Evolutionary conservation across 2,888 invertebrate genomes (phyloP), one percentile per base, ranked within the genome.

Genomic region (Copidosoma aretas): DNA sequence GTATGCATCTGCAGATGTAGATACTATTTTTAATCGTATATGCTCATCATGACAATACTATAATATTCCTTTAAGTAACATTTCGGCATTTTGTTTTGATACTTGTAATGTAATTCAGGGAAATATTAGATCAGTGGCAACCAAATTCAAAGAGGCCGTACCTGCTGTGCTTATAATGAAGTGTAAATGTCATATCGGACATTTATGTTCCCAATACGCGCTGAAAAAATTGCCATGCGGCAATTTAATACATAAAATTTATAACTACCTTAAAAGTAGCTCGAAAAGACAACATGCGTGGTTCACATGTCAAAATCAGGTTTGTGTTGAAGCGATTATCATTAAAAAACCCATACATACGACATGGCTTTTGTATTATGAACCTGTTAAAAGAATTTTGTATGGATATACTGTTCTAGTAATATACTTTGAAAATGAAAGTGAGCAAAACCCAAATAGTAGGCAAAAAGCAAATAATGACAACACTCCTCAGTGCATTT

Each of bases 171-270:
- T 41, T 32, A n/a, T 58, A 1, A 5, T 57, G 1, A 64, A 57
- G 51, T 64, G 57, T 39, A 58, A 58, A 22, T 64, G 57, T 32
- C 64, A 64, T 17, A 57, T 52, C 1, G 25, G 21, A 17, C 32
- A 46, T 19, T 43, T 64, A 4, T 51, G 49, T 17, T 32, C 58
- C 17, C 57, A 54, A 15, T 17, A 49, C 10, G 51, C 64, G 0
- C 24, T 46, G 15, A 54, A 62, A 39, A 21, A 51, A 10, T 39
- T 62, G 10, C 62, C 62, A 1, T 54, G 12, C 25, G 12, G 0
- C 17, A 25, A 24, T 24, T 22, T 58, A 21, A 14, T 25, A 3
- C 4, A n/a, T n/a, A 10, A n/a, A 1, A 4, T 58, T n/a, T 58
- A 58, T 15, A 58, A 58, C n/a, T 58, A 58, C 14, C 14, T 41